Conservation (phyloP, 2,888 invertebrate genomes). For the Deroplatys truncata region DNA sequence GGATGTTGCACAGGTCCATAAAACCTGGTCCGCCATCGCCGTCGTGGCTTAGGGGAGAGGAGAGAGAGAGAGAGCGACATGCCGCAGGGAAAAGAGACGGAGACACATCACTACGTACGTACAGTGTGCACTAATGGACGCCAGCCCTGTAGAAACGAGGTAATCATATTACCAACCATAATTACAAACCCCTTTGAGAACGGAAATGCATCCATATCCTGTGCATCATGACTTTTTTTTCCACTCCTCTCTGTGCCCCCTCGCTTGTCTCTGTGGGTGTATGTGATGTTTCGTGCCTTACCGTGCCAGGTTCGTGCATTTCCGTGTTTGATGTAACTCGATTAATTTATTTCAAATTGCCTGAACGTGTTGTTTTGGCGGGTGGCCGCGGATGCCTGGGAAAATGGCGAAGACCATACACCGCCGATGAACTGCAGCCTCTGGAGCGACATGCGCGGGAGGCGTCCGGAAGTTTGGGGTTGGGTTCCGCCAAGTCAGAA, state of each 20-base stretch:
- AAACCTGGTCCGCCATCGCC: not conserved
- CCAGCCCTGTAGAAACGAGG: slow-evolving; percentile 44
- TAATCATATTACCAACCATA: slow-evolving; percentile 64
- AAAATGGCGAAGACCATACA: slow-evolving; percentile 12
- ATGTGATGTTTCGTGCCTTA: slow-evolving; percentile 29
- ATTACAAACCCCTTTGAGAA: slow-evolving; percentile 59
- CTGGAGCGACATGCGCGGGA: not conserved
- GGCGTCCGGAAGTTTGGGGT: slow-evolving; percentile 5
- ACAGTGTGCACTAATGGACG: slow-evolving; percentile 28
- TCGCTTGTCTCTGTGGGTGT: slow-evolving; percentile 29
- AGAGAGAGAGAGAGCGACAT: not conserved
- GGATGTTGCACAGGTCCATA: slow-evolving; percentile 14
- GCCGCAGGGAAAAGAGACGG: slow-evolving; percentile 9
- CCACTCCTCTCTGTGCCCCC: slow-evolving; percentile 29
- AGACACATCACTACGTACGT: not conserved
- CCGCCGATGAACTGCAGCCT: not conserved
- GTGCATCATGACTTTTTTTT: slow-evolving; percentile 42
- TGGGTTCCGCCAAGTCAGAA: not conserved
- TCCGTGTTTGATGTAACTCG: slow-evolving; percentile 32
- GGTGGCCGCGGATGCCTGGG: not conserved
- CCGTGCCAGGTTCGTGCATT: slow-evolving; percentile 30
- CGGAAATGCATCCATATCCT: slow-evolving; percentile 71
- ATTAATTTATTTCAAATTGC: slow-evolving; percentile 33
- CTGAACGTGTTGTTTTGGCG: slow-evolving; percentile 27
- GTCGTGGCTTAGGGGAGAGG: not conserved